These are phyloP conservation scores for Caenorhabditis virilis DNA, from an alignment of 2,888 invertebrate genomes.

Conservation along the genomic window DNA sequence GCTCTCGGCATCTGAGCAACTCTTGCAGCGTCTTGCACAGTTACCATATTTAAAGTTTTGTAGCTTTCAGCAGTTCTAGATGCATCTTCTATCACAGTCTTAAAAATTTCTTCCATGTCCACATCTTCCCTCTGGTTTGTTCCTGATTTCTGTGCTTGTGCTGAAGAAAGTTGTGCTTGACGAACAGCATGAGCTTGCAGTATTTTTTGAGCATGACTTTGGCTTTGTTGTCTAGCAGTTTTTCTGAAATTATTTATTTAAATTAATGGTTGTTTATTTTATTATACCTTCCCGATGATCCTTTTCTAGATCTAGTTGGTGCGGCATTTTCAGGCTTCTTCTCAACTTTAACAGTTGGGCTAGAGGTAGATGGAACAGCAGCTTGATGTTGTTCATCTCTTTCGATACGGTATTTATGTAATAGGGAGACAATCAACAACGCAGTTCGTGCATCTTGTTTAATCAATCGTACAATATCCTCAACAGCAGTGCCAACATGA, in stretches of 20 bases:
- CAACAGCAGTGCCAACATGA: constrained; percentile 61
- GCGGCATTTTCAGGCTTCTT: background rate
- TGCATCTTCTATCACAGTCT: constrained; percentile 58
- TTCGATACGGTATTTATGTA: constrained; percentile 55
- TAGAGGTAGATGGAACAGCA: background rate
- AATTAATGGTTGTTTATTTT: too few relatives aligned
- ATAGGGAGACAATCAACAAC: constrained; percentile 63
- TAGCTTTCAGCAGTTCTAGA: constrained; percentile 5
- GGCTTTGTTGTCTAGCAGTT: too few relatives aligned
- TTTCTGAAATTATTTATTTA: too few relatives aligned
- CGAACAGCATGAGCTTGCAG: too few relatives aligned
- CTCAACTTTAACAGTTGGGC: background rate
- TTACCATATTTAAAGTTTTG: too few relatives aligned
- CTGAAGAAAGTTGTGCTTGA: too few relatives aligned
- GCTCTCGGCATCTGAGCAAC: too few relatives aligned
- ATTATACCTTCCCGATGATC: too few relatives aligned
- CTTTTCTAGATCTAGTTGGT: background rate
- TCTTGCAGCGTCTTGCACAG: too few relatives aligned
- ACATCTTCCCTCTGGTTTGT: constrained; percentile 41
- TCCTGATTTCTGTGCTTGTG: background rate
- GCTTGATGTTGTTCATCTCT: constrained; percentile 4
- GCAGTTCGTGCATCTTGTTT: constrained; percentile 61
- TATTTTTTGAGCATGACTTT: too few relatives aligned
- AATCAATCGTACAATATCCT: constrained; percentile 61
- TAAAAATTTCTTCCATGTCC: constrained; percentile 67